These are phyloP conservation scores for Fregata magnificens DNA, from an alignment of 2,113 vertebrate species.

Conservation along the genomic window DNA sequence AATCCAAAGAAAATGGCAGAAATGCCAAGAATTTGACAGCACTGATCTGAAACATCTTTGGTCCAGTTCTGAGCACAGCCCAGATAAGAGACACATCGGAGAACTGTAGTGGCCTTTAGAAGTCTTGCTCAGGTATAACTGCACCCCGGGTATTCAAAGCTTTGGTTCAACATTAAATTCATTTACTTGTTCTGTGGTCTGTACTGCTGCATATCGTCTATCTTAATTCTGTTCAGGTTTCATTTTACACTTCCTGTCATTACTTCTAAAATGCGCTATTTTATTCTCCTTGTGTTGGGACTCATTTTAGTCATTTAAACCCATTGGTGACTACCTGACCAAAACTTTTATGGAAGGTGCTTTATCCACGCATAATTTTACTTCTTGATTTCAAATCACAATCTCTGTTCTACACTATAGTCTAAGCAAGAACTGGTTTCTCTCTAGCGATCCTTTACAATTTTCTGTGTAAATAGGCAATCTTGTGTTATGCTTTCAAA, in stretches of 20 bases:
- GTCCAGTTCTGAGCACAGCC: neutral
- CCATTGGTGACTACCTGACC: neutral
- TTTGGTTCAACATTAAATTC: neutral
- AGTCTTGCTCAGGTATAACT: neutral
- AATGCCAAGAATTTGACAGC: neutral
- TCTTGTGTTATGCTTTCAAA: neutral
- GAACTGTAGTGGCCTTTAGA: neutral
- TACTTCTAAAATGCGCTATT: neutral
- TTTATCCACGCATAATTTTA: neutral
- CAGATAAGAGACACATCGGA: neutral
- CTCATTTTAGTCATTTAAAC: neutral
- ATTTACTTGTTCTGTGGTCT: neutral
- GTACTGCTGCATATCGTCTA: neutral
- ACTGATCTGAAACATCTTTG: neutral
- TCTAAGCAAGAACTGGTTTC: neutral
- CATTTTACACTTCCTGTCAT: neutral
- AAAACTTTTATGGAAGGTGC: neutral
- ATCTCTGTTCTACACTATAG: neutral
- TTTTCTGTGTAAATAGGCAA: neutral
- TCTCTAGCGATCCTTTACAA: neutral
- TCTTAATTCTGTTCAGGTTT: neutral
- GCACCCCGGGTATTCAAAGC: neutral
- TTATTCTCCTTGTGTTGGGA: neutral
- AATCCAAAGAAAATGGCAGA: neutral
- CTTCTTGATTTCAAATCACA: neutral